Evolutionary conservation across 2,113 vertebrate species (phyloP).

Genomic region (Mobula birostris): DNA sequence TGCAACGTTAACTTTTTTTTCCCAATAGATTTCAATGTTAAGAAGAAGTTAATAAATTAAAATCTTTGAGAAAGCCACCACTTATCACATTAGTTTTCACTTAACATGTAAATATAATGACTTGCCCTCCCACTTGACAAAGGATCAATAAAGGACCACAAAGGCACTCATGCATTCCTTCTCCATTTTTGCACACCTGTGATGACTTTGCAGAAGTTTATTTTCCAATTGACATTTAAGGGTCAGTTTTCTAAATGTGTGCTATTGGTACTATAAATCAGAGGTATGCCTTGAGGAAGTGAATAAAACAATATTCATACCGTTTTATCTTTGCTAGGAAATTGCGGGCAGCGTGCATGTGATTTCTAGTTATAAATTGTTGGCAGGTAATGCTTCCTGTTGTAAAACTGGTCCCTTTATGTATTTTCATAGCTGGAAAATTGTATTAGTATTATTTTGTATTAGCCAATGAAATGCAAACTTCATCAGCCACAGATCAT

Average conservation of each 20-base stretch:
- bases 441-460: not conserved
- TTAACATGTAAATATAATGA: not conserved
- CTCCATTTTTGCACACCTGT: not conserved
- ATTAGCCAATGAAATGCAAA: not conserved
- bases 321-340: not conserved
- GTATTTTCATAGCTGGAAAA: not conserved
- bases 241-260: not conserved
- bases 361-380: not conserved
- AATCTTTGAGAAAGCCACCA: not conserved
- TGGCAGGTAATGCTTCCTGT: not conserved
- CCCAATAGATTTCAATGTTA: no score
- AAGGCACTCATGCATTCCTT: not conserved
- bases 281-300: not conserved
- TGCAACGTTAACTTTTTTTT: no score
- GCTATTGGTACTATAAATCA: not conserved
- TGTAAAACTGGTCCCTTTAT: not conserved
- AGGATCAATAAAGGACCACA: not conserved
- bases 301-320: not conserved
- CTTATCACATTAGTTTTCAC: not conserved
- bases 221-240: not conserved
- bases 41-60: not conserved
- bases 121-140: not conserved
- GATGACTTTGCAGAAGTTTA: not conserved
- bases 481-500: not conserved
- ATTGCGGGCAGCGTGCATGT: not conserved